Evolutionary conservation across 2,797 vertebrate species (phyloP).

Genomic region (Peromyscus nudipes): DNA sequence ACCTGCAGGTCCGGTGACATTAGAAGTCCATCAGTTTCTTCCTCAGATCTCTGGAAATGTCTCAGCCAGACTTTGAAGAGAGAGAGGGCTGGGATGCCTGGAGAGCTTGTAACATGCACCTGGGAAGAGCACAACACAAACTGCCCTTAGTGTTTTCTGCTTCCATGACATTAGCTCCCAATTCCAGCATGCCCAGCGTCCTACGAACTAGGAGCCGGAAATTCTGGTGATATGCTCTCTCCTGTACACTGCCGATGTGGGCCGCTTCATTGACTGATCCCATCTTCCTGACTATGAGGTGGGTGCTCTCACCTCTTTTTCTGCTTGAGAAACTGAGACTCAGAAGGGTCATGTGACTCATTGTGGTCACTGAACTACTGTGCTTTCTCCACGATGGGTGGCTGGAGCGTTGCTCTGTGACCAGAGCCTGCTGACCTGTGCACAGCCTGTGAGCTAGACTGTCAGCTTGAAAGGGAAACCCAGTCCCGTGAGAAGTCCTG

Average conservation of each 20-base stretch:
- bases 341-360: background rate
- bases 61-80: background rate
- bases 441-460: background rate
- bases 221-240: background rate
- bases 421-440: background rate
- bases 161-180: background rate
- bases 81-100: background rate
- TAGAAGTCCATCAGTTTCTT: background rate
- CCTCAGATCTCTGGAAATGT: conserved; percentile 4
- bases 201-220: background rate
- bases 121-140: background rate
- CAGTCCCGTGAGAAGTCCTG: background rate
- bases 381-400: background rate
- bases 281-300: background rate
- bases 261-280: background rate
- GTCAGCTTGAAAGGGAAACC: background rate
- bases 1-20: background rate
- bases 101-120: background rate
- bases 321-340: conserved; percentile 2
- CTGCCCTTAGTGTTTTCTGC: background rate
- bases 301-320: background rate
- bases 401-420: fast-evolving
- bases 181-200: background rate
- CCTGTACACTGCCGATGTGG: background rate
- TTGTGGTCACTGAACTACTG: background rate